phyloP scores from a whole-genome alignment of 2,113 vertebrate genomes.

The Rhombomys opimus region DNA sequence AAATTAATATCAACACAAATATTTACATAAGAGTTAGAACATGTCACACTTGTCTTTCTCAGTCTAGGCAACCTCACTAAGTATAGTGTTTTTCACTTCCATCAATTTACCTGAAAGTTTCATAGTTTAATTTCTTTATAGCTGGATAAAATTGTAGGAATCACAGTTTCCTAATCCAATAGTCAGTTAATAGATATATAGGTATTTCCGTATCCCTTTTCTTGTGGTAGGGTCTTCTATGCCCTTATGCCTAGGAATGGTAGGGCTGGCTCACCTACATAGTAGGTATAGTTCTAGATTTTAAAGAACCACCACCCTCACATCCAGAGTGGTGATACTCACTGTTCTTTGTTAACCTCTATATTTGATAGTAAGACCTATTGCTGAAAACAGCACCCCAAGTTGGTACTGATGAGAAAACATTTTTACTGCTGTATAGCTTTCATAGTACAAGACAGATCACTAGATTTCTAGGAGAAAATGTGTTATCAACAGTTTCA shows the following conservation, averaged over 20 bases:
- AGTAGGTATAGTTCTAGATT: background rate
- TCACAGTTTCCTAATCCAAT: background rate
- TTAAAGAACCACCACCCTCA: background rate
- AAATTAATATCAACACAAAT: constrained; percentile 41
- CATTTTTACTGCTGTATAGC: background rate
- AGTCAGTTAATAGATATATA: background rate
- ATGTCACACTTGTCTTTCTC: background rate
- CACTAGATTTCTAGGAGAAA: background rate
- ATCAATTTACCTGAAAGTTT: background rate
- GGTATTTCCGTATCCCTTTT: background rate
- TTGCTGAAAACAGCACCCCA: background rate
- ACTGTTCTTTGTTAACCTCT: background rate
- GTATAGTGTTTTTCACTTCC: background rate
- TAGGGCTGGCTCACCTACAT: no score
- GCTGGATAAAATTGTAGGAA: background rate
- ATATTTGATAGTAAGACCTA: background rate
- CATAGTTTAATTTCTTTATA: background rate
- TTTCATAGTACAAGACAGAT: background rate
- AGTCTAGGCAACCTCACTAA: background rate
- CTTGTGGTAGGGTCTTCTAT: background rate
- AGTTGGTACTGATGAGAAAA: background rate
- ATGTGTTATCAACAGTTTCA: background rate
- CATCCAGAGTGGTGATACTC: background rate
- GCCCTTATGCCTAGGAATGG: no score
- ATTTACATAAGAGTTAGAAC: background rate